Evolutionary conservation across 1,140 invertebrate genomes (phyloP), one percentile per base, ranked within the genome.

Genomic region (Drosophila lacertosa): DNA sequence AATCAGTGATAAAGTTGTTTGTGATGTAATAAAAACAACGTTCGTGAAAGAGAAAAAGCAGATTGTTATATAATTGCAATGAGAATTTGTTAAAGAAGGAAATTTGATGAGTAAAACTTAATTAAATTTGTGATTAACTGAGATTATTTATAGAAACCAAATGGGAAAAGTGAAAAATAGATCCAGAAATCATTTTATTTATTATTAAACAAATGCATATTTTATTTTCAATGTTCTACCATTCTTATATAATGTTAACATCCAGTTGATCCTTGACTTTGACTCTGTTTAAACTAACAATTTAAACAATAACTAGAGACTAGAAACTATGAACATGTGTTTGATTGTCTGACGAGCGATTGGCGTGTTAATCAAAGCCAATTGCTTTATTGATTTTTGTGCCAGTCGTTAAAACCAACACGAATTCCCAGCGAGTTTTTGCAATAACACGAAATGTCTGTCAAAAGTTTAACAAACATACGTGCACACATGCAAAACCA

Each of bases 321-420:
- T 42, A 29, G n/a, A n/a, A n/a, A 42, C 24, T 44, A 58, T 63
- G 39, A 40, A 35, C 44, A 47, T 51, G 9, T 54, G 55, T 44
- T 45, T 40, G 20, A 51, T 29, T 50, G 13, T 47, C 44, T 29
- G 51, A 60, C 54, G 50, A 50, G 50, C 26, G 32, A 59, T 39
- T 74, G 65, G 45, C 69, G 75, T 83, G 80, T 70, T 79, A 84
- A 84, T 79, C 75, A 74, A 39, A 47, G 18, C 53, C 22, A 80
- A 69, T 72, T 62, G 64, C 39, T 40, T 29, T 84, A 83, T 83
- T 72, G 80, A 83, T 83, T 83, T 83, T 75, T 57, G 13, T 45
- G 62, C 51, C 67, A 83, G 65, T 73, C 81, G 73, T 80, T 84
- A 83, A 72, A 63, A 84, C 53, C 11, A 16, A 76, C 66, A 84